These are phyloP conservation scores for Leptinotarsa defecta DNA, from an alignment of 1,140 invertebrate genomes.

Conservation along the genomic window DNA sequence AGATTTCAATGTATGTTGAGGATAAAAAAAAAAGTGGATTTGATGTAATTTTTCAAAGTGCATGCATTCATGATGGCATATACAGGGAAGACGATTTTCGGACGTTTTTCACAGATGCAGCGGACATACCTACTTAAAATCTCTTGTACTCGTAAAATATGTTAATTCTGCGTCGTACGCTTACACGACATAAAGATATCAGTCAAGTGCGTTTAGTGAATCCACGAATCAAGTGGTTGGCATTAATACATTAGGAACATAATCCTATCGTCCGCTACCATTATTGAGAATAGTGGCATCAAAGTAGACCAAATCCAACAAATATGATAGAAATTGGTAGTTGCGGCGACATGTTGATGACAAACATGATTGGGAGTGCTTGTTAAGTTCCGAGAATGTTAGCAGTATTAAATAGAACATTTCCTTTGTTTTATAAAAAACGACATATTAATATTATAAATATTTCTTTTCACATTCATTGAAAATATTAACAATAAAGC, in stretches of 20 bases:
- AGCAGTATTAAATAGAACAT: not conserved
- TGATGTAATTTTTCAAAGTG: not conserved
- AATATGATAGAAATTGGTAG: not conserved
- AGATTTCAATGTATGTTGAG: slow-evolving; percentile 2
- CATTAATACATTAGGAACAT: not conserved
- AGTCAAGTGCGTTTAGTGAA: not conserved
- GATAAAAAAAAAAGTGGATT: not conserved
- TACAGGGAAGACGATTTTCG: not conserved
- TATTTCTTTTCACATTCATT: not conserved
- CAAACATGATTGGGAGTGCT: not conserved
- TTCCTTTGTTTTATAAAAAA: not conserved
- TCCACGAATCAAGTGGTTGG: not conserved
- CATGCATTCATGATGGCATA: not conserved
- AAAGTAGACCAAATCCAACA: not conserved
- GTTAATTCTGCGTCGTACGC: not conserved
- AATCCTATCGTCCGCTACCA: not conserved
- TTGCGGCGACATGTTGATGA: not conserved
- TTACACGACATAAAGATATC: not conserved
- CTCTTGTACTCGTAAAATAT: not conserved
- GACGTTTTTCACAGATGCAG: not conserved
- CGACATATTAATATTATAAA: not conserved
- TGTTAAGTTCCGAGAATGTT: not conserved
- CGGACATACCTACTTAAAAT: not conserved
- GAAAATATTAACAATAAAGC: not conserved
- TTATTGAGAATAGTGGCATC: not conserved